These are phyloP conservation scores for Boulengeromyrus knoepffleri DNA, from an alignment of 2,113 vertebrate genomes.

Conservation along the genomic window DNA sequence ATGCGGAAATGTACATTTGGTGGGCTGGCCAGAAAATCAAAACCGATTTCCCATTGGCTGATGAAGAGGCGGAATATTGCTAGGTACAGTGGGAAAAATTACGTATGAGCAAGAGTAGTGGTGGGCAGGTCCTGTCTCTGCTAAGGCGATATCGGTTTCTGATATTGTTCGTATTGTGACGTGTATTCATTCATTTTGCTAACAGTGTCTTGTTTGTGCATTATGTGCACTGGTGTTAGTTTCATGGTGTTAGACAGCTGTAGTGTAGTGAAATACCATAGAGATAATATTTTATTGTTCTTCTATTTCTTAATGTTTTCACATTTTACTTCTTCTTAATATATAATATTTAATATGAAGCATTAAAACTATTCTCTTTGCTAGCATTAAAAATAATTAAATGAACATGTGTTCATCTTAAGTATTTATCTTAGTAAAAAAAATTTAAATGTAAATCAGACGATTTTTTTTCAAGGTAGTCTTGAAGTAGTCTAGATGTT, in stretches of 20 bases:
- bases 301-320: not conserved
- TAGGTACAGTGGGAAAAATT: not conserved
- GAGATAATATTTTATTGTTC: not conserved
- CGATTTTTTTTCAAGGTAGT: not conserved
- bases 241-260: not conserved
- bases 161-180: not conserved
- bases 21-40: not conserved
- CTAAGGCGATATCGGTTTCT: not conserved
- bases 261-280: not conserved
- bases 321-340: not conserved
- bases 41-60: not conserved
- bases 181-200: not conserved
- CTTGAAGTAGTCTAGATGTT: not conserved
- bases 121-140: not conserved
- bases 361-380: not conserved
- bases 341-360: not conserved
- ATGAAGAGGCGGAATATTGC: not conserved
- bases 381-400: not conserved
- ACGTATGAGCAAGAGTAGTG: not conserved
- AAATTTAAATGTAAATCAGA: not conserved
- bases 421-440: not conserved
- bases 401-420: not conserved
- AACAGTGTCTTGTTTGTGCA: not conserved
- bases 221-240: not conserved
- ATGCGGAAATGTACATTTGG: conserved; percentile 25